A percentile compares a stretch with the other conserved stretches of the same genome.
These are phyloP conservation scores for Meteorus cinctellus DNA, from an alignment of 2,888 invertebrate genomes.

Conservation along the genomic window DNA sequence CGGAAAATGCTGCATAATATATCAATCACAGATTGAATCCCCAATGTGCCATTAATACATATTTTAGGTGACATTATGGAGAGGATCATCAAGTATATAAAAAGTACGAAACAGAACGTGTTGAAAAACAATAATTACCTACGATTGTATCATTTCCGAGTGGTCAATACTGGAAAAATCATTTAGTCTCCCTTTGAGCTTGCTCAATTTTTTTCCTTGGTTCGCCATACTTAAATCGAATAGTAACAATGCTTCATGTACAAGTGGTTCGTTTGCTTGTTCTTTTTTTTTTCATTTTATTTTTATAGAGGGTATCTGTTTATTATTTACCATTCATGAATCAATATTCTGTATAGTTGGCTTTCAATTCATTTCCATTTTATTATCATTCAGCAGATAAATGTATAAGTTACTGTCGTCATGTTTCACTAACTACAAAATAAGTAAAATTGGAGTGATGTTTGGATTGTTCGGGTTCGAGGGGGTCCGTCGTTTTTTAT, in stretches of 20 bases:
- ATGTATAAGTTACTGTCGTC: slow-evolving; percentile 69
- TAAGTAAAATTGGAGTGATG: slow-evolving; percentile 68
- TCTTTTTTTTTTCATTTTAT: neutral
- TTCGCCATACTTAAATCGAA: slow-evolving; percentile 6
- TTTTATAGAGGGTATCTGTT: neutral
- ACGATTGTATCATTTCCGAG: neutral
- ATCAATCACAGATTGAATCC: neutral
- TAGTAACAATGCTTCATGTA: slow-evolving; percentile 18
- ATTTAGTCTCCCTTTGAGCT: neutral
- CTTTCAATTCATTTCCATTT: slow-evolving; percentile 64
- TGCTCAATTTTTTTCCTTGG: neutral
- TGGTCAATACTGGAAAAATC: neutral
- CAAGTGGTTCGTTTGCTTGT: neutral
- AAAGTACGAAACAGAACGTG: neutral
- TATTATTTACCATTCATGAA: neutral
- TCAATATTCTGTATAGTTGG: slow-evolving; percentile 43
- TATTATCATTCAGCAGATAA: slow-evolving; percentile 66
- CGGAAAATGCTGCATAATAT: neutral
- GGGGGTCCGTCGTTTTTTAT: slow-evolving; percentile 60
- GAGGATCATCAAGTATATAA: neutral
- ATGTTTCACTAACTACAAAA: slow-evolving; percentile 67
- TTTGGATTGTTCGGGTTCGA: slow-evolving; percentile 53
- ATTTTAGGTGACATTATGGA: neutral
- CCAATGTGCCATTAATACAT: neutral
- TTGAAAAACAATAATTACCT: neutral